Evolutionary conservation across 2,797 vertebrate species (phyloP).

Genomic region (Sebastolobus altivelis): DNA sequence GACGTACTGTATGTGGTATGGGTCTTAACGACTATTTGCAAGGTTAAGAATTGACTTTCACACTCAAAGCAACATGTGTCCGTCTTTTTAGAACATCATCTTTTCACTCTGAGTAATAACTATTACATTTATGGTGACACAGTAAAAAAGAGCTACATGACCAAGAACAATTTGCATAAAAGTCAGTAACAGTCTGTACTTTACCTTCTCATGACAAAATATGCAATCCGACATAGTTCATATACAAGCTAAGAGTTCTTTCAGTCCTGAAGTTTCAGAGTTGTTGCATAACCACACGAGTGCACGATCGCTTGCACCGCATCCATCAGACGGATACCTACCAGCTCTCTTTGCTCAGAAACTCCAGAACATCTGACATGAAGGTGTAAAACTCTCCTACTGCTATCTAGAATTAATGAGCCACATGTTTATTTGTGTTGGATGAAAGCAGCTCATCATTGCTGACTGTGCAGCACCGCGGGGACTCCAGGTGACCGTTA

Average conservation of each 20-base stretch:
- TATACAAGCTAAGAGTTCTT: not conserved
- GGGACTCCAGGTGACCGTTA: slow-evolving; percentile 31
- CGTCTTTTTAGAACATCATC: not conserved
- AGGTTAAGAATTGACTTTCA: not conserved
- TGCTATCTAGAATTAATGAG: slow-evolving; percentile 21
- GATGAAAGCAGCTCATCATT: slow-evolving; percentile 34
- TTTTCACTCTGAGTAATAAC: not conserved
- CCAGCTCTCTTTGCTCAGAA: slow-evolving; percentile 11
- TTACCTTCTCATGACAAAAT: not conserved
- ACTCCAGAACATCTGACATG: slow-evolving; percentile 12
- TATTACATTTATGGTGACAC: not conserved
- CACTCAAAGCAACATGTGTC: not conserved
- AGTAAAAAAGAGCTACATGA: not conserved
- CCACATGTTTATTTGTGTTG: slow-evolving; percentile 29
- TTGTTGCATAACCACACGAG: slow-evolving; percentile 7
- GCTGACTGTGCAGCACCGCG: slow-evolving; percentile 8
- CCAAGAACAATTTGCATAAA: not conserved
- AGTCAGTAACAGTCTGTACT: not conserved
- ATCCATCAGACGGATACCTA: not conserved
- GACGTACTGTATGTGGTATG: not conserved
- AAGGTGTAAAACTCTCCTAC: slow-evolving; percentile 33
- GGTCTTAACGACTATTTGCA: not conserved
- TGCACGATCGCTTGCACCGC: not conserved
- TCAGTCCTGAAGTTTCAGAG: not conserved
- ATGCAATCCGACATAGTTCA: not conserved